phyloP scores from a whole-genome alignment of 2,888 invertebrate species.

The Andrena chrysosceles region DNA sequence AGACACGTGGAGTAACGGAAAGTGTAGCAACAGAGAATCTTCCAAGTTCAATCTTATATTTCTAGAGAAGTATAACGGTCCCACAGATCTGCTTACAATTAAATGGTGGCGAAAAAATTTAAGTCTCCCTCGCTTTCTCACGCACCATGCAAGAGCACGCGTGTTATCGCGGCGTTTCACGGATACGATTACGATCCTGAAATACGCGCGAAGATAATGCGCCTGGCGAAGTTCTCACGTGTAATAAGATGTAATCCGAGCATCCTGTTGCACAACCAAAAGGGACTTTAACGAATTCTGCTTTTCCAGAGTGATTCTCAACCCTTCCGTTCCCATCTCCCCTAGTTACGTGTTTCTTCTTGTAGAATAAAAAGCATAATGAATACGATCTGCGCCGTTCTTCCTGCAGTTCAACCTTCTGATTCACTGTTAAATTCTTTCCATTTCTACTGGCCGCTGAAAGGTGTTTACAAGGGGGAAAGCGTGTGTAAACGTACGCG shows the following conservation, averaged over 20 bases:
- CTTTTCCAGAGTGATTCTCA: conserved; percentile 37
- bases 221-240: conserved; percentile 50
- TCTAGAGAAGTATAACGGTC: not conserved
- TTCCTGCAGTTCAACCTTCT: too few relatives aligned
- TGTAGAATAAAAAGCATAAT: not conserved
- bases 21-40: not conserved
- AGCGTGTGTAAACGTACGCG: conserved; percentile 56
- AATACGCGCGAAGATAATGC: conserved; percentile 58
- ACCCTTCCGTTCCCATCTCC: conserved; percentile 17
- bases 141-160: conserved; percentile 12
- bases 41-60: not conserved
- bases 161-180: conserved; percentile 53
- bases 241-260: conserved; percentile 65
- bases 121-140: conserved; percentile 38
- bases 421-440: too few relatives aligned
- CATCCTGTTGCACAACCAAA: conserved; percentile 60
- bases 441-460: too few relatives aligned
- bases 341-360: not conserved
- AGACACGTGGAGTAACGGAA: not conserved
- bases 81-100: not conserved
- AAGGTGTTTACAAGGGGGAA: too few relatives aligned
- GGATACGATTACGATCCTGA: conserved; percentile 62
- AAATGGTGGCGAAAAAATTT: conserved; percentile 4
- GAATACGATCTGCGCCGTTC: too few relatives aligned
- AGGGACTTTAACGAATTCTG: conserved; percentile 48